Evolutionary conservation across 2,113 vertebrate species (phyloP).

Genomic region (Synodontis membranacea): DNA sequence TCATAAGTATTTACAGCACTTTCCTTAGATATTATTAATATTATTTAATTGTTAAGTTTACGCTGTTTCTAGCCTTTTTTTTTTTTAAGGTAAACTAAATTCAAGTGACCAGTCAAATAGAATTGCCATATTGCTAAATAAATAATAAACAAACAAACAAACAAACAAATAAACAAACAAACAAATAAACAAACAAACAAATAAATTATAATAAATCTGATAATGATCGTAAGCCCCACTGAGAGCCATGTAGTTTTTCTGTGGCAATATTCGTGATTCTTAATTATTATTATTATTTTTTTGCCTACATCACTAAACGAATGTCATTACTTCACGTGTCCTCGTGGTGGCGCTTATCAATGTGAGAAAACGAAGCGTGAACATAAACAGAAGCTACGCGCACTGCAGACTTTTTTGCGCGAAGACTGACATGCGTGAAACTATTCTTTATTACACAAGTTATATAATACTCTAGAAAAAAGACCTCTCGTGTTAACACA

Average conservation of each 20-base stretch:
- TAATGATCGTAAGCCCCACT: neutral
- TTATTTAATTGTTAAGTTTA: neutral
- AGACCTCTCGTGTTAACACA: neutral
- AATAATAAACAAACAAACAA: too few species aligned
- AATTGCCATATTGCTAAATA: too few species aligned
- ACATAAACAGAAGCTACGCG: neutral
- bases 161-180: too few species aligned
- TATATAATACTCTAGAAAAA: neutral
- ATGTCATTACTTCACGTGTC: neutral
- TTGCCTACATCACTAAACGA: neutral
- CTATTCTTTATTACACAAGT: neutral
- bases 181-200: too few species aligned
- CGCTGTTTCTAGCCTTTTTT: too few species aligned
- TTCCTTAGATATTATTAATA: neutral
- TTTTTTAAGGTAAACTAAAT: neutral
- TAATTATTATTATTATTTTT: too few species aligned
- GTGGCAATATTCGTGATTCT: neutral
- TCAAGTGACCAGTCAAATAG: neutral
- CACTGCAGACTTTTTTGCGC: neutral
- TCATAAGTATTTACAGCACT: neutral
- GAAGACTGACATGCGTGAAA: neutral
- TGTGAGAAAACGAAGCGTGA: neutral
- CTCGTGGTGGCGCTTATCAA: conserved; percentile 11
- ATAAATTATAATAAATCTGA: neutral
- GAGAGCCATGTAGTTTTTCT: neutral